Percentiles rank a stretch among this genome's conserved stretches.
phyloP scores from a whole-genome alignment of 64 coral and sea anemone species.

The Orbicella faveolata region DNA sequence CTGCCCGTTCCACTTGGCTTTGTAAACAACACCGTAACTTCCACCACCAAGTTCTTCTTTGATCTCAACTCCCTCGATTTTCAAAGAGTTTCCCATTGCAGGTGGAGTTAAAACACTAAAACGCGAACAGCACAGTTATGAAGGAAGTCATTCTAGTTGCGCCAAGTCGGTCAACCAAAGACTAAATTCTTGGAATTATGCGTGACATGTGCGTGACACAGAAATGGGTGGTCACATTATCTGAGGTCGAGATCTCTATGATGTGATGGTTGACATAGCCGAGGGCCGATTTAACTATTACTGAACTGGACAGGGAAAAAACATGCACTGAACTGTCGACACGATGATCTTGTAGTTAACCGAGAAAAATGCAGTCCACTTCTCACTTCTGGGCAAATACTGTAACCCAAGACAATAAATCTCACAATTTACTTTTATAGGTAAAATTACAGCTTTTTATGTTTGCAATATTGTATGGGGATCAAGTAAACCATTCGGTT shows the following conservation, averaged over 20 bases:
- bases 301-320: no score
- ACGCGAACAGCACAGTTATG: neutral
- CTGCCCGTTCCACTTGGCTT: conserved; percentile 16
- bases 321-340: no score
- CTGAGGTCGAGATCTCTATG: neutral
- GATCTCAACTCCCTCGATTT: conserved; percentile 27
- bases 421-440: no score
- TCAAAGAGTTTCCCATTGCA: conserved; percentile 19
- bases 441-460: no score
- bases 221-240: neutral
- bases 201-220: neutral
- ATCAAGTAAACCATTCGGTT: no score
- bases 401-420: no score
- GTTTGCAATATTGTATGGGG: no score
- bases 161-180: neutral
- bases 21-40: conserved; percentile 13
- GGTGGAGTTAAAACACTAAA: neutral
- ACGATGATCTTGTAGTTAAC: no score
- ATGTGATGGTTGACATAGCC: no score
- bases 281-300: no score
- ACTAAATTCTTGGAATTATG: neutral
- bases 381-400: no score
- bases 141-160: neutral
- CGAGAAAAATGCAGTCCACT: no score
- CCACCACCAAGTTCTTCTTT: conserved; percentile 7